Evolutionary conservation across 1,140 invertebrate species (phyloP), one percentile per base, ranked within the genome.

Genomic region (Potamilus streckersoni): DNA sequence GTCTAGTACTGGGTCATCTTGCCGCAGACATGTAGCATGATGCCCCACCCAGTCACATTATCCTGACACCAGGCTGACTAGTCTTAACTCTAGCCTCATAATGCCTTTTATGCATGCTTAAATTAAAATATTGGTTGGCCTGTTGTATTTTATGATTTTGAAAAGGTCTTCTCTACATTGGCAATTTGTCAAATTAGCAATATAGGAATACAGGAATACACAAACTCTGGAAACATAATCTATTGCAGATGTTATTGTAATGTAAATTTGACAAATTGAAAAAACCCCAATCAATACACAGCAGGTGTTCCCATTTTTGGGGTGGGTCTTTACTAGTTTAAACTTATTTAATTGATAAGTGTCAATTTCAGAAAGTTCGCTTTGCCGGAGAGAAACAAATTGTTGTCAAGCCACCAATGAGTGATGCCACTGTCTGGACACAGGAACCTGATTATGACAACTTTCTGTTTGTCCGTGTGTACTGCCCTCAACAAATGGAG

Each of bases 381-480:
- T 86, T 86, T 84, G 83, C 83, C 38, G 80, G 81, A 15, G 69
- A 83, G 27, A 75, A 60, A 19, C 59, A 67, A 27, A 38, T 57
- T 20, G 69, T 74, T n/a, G 67, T 80, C 17, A 84, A 85, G 68
- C 84, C 84, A 20, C 79, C 77, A 60, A 84, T 79, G 62, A 76
- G 71, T 61, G 88, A 89, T 63, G 76, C 69, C 14, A 67, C 73
- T 8, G 72, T 79, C 13, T 85, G 81, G 81, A 89, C 87, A 14
- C 80, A 81, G 23, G 83, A 87, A 63, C 84, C 85, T 23, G 83
- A 87, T 14, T 89, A 85, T 82, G 86, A 88, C 49, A 59, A 79
- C n/a, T 85, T 75, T 57, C 80, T 89, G 49, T 84, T 82, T 75
- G 78, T 88, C 1, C 74, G 87, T 69, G 79, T 88, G n/a, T 87